A percentile compares a stretch with the other conserved stretches of the same genome.
phyloP scores from a whole-genome alignment of 2,797 vertebrate species.

The Pipistrellus kuhlii region DNA sequence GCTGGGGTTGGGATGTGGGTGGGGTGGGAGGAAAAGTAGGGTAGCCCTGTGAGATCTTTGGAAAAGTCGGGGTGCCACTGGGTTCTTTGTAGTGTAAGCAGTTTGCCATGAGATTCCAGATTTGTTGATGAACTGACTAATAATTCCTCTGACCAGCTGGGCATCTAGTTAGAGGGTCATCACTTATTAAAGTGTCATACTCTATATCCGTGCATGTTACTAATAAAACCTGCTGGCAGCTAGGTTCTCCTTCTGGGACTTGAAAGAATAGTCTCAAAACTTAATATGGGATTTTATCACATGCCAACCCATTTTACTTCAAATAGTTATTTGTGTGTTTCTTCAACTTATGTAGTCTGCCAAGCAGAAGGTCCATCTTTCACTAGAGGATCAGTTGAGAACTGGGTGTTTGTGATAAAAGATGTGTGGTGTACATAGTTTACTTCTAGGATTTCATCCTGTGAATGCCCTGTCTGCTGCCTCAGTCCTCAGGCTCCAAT shows the following conservation, averaged over 20 bases:
- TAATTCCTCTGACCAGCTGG: not conserved
- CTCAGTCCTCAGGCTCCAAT: not conserved
- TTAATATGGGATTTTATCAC: not conserved
- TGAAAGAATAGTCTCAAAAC: too few relatives aligned
- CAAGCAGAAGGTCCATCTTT: not conserved
- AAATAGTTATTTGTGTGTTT: not conserved
- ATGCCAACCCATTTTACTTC: not conserved
- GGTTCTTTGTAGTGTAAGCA: not conserved
- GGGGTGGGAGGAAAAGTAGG: too few relatives aligned
- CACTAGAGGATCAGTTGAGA: not conserved
- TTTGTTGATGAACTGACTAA: not conserved
- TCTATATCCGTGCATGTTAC: not conserved
- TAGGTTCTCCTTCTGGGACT: not conserved
- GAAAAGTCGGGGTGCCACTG: not conserved
- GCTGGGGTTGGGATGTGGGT: not conserved
- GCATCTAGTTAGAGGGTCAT: not conserved
- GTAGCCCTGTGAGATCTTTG: not conserved
- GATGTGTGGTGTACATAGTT: not conserved
- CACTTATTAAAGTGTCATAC: not conserved
- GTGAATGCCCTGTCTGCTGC: too few relatives aligned
- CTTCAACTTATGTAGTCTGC: not conserved
- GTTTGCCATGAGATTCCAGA: not conserved
- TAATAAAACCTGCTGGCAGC: not conserved
- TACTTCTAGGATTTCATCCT: fast-evolving
- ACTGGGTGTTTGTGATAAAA: fast-evolving